Evolutionary conservation across 2,888 invertebrate species (phyloP), one percentile per base, ranked within the genome.

Genomic region (Xanthorhoe designata): DNA sequence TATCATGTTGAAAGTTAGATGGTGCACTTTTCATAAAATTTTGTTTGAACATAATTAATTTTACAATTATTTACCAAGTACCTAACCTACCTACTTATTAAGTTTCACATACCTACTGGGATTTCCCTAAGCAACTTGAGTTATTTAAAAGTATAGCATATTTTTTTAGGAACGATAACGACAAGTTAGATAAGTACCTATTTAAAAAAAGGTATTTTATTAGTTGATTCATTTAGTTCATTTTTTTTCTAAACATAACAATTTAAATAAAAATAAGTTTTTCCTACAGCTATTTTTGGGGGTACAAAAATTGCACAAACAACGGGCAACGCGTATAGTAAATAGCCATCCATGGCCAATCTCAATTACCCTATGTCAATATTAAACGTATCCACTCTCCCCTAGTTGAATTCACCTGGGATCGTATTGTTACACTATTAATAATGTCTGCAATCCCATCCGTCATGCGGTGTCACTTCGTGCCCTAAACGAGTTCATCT

Each of bases 381-480:
- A 18, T 8, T 52, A 64, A 54, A 38, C 54, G 38, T 47, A 47
- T 50, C n/a, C 24, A 38, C 15, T 56, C 38, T 32, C 42, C 38
- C 50, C 55, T 50, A 54, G 29, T 45, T 24, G 10, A 49, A 54
- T 35, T 52, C 61, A 65, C 56, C 61, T 65, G 65, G 61, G 61
- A 65, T 32, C 38, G 60, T 50, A 51, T 45, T 50, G 61, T 32
- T 47, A 24, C 32, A 29, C 59, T 64, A 67, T 68, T 69, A 72
- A 66, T 69, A 66, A 64, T 56, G 58, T 61, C 54, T 61, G 66
- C 66, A 63, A 63, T 65, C 57, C 52, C 68, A 68, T 72, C 70
- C 61, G 68, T 72, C 68, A 70, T 61, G 50, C 64, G 56, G 67
- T 69, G 71, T 73, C 70, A 69, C 60, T 64, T 64, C 51, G 17